Conservation (phyloP, 2,797 vertebrate genomes). For the Notamacropus eugenii region DNA sequence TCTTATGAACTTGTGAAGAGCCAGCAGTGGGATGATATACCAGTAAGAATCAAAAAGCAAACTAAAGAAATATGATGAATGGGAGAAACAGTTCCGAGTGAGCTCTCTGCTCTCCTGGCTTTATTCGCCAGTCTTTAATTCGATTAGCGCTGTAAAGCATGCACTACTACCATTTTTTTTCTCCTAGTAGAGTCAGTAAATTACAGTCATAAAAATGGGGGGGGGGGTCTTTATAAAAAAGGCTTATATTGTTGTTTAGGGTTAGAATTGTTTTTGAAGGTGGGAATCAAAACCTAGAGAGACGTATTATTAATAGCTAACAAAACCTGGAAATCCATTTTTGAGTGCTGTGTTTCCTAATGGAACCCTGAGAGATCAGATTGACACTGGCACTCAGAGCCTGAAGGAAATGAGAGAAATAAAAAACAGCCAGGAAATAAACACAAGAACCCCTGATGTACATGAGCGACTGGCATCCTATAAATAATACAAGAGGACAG, state of each 20-base stretch:
- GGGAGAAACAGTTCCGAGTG: conserved; percentile 44
- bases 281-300: conserved; percentile 64
- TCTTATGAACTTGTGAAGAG: conserved; percentile 97
- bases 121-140: conserved; percentile 37
- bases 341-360: conserved; percentile 65
- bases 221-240: conserved; percentile 53
- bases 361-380: conserved; percentile 70
- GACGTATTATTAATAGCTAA: conserved; percentile 73
- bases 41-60: conserved; percentile 87
- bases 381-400: conserved; percentile 62
- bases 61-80: conserved; percentile 18
- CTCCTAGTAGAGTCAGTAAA: background rate
- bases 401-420: conserved; percentile 77
- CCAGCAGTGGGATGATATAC: conserved; percentile 97
- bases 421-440: conserved; percentile 71
- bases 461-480: conserved; percentile 71
- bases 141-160: conserved; percentile 48
- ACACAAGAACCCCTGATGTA: conserved; percentile 7
- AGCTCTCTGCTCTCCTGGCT: conserved; percentile 39
- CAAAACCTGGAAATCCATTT: conserved; percentile 74
- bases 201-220: background rate
- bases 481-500: conserved; percentile 55
- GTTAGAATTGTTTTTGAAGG: conserved; percentile 72
- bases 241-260: conserved; percentile 63
- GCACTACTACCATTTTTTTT: background rate